Evolutionary conservation across 2,888 invertebrate species (phyloP).

Genomic region (Patella pellucida): DNA sequence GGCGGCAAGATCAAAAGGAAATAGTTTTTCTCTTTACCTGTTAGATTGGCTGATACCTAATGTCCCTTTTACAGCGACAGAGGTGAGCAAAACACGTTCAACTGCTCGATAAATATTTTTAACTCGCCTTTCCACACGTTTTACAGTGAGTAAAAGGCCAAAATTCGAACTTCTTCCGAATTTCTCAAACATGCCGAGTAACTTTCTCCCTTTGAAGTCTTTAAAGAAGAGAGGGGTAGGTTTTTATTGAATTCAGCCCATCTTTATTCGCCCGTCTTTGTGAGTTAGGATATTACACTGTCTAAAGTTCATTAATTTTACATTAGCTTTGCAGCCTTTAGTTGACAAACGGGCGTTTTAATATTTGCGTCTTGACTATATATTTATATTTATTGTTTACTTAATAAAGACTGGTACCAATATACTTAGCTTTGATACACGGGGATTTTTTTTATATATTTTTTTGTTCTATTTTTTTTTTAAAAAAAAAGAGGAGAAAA

Average conservation of each 20-base stretch:
- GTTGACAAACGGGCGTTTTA: too few species aligned
- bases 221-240: too few species aligned
- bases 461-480: too few species aligned
- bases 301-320: constrained; percentile 9
- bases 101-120: background rate
- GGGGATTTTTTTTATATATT: too few species aligned
- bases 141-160: background rate
- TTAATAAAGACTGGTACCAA: too few species aligned
- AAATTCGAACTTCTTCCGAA: background rate
- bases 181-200: background rate
- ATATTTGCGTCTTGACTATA: too few species aligned
- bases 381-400: too few species aligned
- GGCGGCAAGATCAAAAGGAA: constrained; percentile 3
- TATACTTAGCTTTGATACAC: too few species aligned
- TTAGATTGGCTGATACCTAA: constrained; percentile 7
- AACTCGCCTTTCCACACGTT: constrained; percentile 2
- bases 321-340: background rate
- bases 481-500: too few species aligned
- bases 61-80: background rate
- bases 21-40: background rate
- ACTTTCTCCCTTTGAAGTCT: background rate
- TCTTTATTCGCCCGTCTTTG: too few species aligned
- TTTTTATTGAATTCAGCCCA: too few species aligned
- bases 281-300: too few species aligned
- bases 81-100: background rate